phyloP scores from a whole-genome alignment of 2,888 invertebrate species.

The Mactromeris polynyma region DNA sequence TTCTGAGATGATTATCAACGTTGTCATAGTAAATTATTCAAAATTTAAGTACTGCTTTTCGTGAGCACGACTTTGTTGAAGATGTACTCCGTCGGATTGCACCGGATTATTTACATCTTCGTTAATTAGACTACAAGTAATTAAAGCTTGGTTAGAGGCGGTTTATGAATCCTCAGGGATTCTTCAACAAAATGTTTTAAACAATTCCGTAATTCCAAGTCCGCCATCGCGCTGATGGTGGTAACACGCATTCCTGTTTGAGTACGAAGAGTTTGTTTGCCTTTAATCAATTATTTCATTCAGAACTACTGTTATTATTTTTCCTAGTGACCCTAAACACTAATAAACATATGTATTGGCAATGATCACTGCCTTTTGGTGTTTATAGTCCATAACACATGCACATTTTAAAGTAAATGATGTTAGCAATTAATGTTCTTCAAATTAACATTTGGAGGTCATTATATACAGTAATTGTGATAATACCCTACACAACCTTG shows the following conservation, averaged over 20 bases:
- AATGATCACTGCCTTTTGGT: no score
- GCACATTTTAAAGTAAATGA: no score
- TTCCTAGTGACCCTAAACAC: no score
- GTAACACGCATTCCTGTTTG: background rate
- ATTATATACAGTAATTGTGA: no score
- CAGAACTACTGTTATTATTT: no score
- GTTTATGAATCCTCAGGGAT: background rate
- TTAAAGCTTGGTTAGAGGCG: background rate
- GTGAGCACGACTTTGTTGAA: background rate
- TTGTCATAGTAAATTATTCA: background rate
- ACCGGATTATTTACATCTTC: background rate
- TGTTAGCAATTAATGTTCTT: no score
- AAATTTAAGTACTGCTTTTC: background rate
- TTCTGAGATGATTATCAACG: background rate
- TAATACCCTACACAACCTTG: no score
- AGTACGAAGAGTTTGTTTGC: background rate
- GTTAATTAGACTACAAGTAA: background rate
- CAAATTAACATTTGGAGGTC: no score
- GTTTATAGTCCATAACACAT: no score
- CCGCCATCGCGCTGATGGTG: background rate
- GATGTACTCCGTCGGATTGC: background rate
- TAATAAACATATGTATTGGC: no score
- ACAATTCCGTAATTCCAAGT: background rate
- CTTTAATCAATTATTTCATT: no score
- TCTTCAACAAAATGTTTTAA: conserved; percentile 1